Conservation (phyloP, 2,888 invertebrate genomes). For the Creontiades dilutus region DNA sequence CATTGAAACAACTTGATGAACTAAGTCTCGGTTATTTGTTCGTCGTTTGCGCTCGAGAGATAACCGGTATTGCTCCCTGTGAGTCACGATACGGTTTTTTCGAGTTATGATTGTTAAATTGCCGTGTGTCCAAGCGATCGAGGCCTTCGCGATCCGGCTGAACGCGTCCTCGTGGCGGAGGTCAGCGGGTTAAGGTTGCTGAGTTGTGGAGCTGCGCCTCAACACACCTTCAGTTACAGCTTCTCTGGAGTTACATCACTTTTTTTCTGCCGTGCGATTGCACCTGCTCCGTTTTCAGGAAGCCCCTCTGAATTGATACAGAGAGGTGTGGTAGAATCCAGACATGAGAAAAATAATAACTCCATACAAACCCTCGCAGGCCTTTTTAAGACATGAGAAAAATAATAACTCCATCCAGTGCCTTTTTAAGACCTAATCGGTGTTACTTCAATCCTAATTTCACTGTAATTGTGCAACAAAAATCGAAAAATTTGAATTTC, state of each 20-base stretch:
- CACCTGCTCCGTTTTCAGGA: conserved; percentile 18
- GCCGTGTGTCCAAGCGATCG: neutral
- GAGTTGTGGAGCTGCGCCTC: neutral
- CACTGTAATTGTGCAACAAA: too few species aligned
- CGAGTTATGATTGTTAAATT: neutral
- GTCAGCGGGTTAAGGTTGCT: conserved; percentile 38
- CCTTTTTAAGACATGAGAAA: too few species aligned
- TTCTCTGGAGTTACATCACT: neutral
- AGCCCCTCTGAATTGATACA: too few species aligned
- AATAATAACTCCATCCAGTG: too few species aligned
- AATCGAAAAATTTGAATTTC: too few species aligned
- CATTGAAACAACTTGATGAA: too few species aligned
- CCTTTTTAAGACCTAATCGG: too few species aligned
- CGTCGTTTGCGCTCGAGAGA: neutral
- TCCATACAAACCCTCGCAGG: too few species aligned
- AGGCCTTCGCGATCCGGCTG: neutral
- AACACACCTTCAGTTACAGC: neutral
- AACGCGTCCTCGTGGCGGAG: conserved; percentile 16
- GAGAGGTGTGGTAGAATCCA: too few species aligned
- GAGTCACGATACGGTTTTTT: conserved; percentile 22
- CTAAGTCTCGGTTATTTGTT: neutral
- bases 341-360: too few species aligned
- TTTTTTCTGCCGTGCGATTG: neutral
- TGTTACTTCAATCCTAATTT: too few species aligned
- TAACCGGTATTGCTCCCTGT: conserved; percentile 3